A percentile compares a stretch with the other conserved stretches of the same genome.
These are phyloP conservation scores for Rhinophrynus dorsalis DNA, from an alignment of 2,797 vertebrate genomes.

Conservation along the genomic window DNA sequence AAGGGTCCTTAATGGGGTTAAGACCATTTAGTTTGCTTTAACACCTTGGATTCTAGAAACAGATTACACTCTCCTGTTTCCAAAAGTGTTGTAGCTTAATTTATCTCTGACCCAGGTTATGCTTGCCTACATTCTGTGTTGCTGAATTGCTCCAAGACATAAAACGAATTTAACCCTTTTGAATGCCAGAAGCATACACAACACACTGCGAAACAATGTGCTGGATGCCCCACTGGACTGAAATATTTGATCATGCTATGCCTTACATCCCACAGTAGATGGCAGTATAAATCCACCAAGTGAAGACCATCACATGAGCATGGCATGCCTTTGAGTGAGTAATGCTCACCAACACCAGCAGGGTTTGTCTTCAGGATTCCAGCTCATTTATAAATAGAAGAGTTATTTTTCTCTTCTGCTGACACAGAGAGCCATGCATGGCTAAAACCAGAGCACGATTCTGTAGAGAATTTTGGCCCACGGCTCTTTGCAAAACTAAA, in stretches of 20 bases:
- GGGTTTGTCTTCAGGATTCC: conserved; percentile 69
- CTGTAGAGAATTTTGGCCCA: conserved; percentile 66
- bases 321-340: conserved; percentile 49
- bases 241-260: background rate
- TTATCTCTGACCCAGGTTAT: too few relatives aligned
- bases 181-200: too few relatives aligned
- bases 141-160: too few relatives aligned
- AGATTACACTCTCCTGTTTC: too few relatives aligned
- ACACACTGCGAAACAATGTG: too few relatives aligned
- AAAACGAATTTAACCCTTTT: too few relatives aligned
- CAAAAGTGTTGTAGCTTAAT: too few relatives aligned
- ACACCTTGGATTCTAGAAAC: too few relatives aligned
- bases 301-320: conserved; percentile 17
- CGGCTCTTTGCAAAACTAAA: conserved; percentile 60
- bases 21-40: too few relatives aligned
- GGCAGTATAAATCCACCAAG: conserved; percentile 67
- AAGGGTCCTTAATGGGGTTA: too few relatives aligned
- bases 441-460: conserved; percentile 67
- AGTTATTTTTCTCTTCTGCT: conserved; percentile 79
- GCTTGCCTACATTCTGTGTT: too few relatives aligned
- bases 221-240: background rate
- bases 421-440: conserved; percentile 76
- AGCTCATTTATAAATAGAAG: conserved; percentile 87
- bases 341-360: conserved; percentile 43
- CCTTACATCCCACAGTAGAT: conserved; percentile 65